These are phyloP conservation scores for Blastobasis adustella DNA, from an alignment of 2,888 invertebrate genomes.

Conservation along the genomic window DNA sequence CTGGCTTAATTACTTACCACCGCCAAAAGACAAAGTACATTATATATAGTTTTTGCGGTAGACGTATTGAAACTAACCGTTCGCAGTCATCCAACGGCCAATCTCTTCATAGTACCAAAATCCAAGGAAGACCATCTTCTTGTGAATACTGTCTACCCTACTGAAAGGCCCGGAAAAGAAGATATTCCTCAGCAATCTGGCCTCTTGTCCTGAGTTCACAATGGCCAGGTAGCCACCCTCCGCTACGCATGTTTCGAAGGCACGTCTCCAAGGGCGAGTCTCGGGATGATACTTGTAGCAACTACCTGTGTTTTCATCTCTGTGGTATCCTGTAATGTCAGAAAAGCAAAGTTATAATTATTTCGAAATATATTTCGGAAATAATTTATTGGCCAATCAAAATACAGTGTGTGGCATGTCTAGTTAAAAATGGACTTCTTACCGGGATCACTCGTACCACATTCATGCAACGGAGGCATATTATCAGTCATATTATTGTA, in stretches of 20 bases:
- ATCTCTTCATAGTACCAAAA: slow-evolving; percentile 23
- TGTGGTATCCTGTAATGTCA: slow-evolving; percentile 1
- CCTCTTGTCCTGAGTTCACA: slow-evolving; percentile 6
- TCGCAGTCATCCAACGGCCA: slow-evolving; percentile 23
- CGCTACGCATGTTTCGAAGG: slow-evolving; percentile 1
- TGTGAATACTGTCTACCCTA: slow-evolving; percentile 9
- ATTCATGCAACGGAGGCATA: slow-evolving; percentile 9
- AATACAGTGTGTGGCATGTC: background rate
- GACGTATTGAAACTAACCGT: slow-evolving; percentile 17
- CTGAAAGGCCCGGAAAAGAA: slow-evolving; percentile 6
- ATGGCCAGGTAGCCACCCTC: slow-evolving; percentile 9
- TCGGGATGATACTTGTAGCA: slow-evolving; percentile 10
- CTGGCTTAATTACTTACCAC: too few species aligned
- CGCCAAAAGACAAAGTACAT: too few species aligned
- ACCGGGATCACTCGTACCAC: slow-evolving; percentile 21
- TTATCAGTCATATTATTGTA: slow-evolving; percentile 7
- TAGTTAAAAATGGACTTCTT: background rate
- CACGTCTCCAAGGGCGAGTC: background rate
- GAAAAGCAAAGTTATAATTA: too few species aligned
- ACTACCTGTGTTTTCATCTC: slow-evolving; percentile 3
- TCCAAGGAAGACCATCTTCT: slow-evolving; percentile 19
- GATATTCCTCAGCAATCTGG: slow-evolving; percentile 1
- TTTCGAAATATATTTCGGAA: too few species aligned
- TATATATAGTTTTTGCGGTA: too few species aligned
- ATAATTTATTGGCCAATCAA: too few species aligned